Conservation (phyloP, 2,797 vertebrate genomes). For the Dipus sagitta region DNA sequence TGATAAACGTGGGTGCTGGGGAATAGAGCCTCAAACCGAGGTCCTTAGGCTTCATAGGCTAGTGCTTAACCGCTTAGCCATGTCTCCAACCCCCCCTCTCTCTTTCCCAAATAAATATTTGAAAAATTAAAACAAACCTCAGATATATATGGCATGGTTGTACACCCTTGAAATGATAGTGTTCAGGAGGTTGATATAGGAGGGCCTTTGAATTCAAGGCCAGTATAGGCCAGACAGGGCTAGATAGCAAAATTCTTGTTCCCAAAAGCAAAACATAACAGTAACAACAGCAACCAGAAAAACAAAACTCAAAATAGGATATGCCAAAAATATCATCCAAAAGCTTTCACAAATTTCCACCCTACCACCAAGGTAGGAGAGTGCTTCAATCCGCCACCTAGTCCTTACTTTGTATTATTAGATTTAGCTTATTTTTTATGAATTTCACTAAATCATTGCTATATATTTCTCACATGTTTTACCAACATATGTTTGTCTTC, state of each 20-base stretch:
- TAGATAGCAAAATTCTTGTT: neutral
- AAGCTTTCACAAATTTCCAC: neutral
- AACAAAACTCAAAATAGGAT: too few species aligned
- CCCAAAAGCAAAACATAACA: neutral
- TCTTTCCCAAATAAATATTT: too few species aligned
- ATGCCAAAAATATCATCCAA: neutral
- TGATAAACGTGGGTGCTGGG: too few species aligned
- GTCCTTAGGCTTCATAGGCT: too few species aligned
- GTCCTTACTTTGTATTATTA: neutral
- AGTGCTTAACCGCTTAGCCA: too few species aligned
- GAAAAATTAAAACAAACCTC: too few species aligned
- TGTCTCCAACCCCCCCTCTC: too few species aligned
- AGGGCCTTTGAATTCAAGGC: neutral
- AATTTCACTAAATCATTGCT: neutral
- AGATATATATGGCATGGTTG: neutral
- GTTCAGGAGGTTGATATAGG: neutral
- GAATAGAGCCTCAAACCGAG: too few species aligned
- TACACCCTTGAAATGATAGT: too few species aligned
- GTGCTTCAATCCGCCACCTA: neutral
- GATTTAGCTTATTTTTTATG: neutral
- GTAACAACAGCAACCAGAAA: neutral
- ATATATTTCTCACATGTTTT: too few species aligned
- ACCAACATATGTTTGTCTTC: neutral
- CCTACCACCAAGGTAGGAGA: neutral
- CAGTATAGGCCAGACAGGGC: too few species aligned